Evolutionary conservation across 37 sponge, comb jelly and placozoan species (phyloP), one percentile per base, ranked within the genome.

Genomic region (Crambe crambe): DNA sequence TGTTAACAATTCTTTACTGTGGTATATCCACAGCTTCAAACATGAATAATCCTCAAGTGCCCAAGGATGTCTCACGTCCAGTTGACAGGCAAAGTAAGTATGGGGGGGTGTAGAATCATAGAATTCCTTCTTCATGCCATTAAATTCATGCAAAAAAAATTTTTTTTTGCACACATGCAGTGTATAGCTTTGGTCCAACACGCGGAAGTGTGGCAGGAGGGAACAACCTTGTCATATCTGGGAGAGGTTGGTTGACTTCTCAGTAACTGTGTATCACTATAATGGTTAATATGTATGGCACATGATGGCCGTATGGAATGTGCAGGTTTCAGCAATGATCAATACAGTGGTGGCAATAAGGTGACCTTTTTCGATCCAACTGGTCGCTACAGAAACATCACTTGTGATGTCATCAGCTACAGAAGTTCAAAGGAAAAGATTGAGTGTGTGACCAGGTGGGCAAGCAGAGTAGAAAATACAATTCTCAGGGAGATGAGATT

Each of bases 321-420:
- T 56, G 6, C 25, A 87, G 84, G 84, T 2, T 89, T 93, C 77
- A 86, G 87, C 71, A 31, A 43, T 5, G 71, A 89, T 61, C 87
- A 86, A 69, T 83, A 83, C 37, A 70, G n/a, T 41, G 43, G 82
- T 1, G 87, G 81, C 21, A 89, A 94, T 72, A 44, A 40, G 35
- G 90, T 94, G 40, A 73, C 27, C n/a, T 81, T 84, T 61, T n/a
- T n/a, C n/a, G n/a, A n/a, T n/a, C n/a, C n/a, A n/a, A 41, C 58
- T 56, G 58, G 40, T n/a, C 42, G 72, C 41, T 10, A 80, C 41
- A 60, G 64, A 6, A 62, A 70, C 21, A 67, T 93, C 35, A 42
- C 44, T 26, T 94, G 95, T 73, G 65, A 80, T 62, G 91, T 94
- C 0, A 65, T 72, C 56, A 61, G 70, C 36, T 90, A 90, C 58